A percentile compares a stretch with the other conserved stretches of the same genome.
Conservation (phyloP, 2,797 vertebrate genomes). For the Bovichtus variegatus region DNA sequence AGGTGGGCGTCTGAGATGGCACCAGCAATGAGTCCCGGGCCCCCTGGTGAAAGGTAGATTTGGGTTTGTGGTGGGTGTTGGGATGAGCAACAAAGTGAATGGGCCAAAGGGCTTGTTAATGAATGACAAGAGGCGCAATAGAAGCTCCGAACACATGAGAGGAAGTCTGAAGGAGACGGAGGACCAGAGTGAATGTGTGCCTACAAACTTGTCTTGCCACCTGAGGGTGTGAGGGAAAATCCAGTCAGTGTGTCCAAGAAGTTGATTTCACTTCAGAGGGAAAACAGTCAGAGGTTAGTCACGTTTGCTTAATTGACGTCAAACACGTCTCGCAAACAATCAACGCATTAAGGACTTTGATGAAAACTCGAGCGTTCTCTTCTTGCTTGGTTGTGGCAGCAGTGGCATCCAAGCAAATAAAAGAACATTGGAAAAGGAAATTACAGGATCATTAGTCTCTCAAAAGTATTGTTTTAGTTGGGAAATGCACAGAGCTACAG, state of each 20-base stretch:
- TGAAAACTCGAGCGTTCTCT: background rate
- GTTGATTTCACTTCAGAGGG: background rate
- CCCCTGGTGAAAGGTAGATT: background rate
- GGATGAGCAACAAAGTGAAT: background rate
- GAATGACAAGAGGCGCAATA: background rate
- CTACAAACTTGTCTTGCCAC: background rate
- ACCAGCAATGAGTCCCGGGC: background rate
- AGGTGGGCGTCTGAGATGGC: background rate
- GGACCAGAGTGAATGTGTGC: background rate
- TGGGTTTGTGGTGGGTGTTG: background rate
- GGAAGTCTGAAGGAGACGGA: background rate
- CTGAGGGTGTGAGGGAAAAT: background rate
- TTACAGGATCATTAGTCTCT: slow-evolving; percentile 15
- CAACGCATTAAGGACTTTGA: background rate
- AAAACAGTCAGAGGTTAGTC: background rate
- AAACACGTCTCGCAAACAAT: background rate
- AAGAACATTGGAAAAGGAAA: background rate
- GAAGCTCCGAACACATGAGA: background rate
- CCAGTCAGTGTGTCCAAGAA: background rate
- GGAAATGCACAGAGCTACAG: background rate
- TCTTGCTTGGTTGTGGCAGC: background rate
- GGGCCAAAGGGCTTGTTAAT: background rate
- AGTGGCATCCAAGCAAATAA: slow-evolving; percentile 1
- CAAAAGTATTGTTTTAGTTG: background rate
- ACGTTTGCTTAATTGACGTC: slow-evolving; percentile 7